These are phyloP conservation scores for Crotalus helleri DNA, from an alignment of 2,113 vertebrate species.

Conservation along the genomic window DNA sequence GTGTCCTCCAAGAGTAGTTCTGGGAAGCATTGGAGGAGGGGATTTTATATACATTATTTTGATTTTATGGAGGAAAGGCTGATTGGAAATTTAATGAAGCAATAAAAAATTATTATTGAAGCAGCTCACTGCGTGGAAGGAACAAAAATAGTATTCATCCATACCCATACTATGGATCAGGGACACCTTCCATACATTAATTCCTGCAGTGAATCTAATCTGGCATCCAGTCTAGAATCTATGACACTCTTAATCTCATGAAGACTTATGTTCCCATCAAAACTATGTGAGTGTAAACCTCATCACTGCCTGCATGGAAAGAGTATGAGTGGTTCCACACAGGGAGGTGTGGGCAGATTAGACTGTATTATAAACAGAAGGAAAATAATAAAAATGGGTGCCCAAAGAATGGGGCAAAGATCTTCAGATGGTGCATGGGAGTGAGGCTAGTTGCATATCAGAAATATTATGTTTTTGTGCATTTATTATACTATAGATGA, in stretches of 20 bases:
- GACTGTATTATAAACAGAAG: not conserved
- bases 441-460: not conserved
- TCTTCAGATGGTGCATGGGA: not conserved
- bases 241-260: not conserved
- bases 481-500: not conserved
- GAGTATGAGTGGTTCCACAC: not conserved
- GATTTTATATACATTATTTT: not conserved
- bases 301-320: not conserved
- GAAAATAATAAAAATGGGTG: not conserved
- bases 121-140: not conserved
- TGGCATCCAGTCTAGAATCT: not conserved
- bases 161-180: not conserved
- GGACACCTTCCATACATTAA: not conserved
- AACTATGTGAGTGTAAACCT: not conserved
- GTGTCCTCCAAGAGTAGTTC: not conserved
- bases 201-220: not conserved
- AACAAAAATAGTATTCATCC: not conserved
- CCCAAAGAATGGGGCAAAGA: not conserved
- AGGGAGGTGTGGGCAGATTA: not conserved
- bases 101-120: not conserved
- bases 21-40: not conserved
- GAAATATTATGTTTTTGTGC: not conserved
- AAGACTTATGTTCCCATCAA: not conserved
- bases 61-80: not conserved
- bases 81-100: not conserved